Percentiles rank a stretch among this genome's conserved stretches.
These are phyloP conservation scores for Neoascia interrupta DNA, from an alignment of 2,888 invertebrate genomes.

Conservation along the genomic window DNA sequence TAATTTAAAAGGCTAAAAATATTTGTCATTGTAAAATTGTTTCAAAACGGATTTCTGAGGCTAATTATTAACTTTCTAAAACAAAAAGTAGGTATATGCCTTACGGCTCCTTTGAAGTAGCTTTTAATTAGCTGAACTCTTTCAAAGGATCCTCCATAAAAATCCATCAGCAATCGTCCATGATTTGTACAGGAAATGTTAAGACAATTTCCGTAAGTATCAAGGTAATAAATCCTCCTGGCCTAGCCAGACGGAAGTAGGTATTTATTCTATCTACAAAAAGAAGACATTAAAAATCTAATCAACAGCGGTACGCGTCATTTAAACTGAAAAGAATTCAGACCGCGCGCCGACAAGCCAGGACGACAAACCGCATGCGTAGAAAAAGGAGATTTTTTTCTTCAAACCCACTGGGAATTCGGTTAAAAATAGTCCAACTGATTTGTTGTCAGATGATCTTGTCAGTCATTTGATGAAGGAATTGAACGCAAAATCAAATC, in stretches of 20 bases:
- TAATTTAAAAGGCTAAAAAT: no score
- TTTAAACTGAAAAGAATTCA: constrained; percentile 16
- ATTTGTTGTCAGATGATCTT: constrained; percentile 30
- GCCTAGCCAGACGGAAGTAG: constrained; percentile 56
- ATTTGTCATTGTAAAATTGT: no score
- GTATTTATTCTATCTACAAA: constrained; percentile 52
- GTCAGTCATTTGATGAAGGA: constrained; percentile 27
- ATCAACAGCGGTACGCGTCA: constrained; percentile 36
- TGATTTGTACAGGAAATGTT: constrained; percentile 62
- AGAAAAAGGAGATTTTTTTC: constrained; percentile 32
- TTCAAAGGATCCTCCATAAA: no score
- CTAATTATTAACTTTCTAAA: no score
- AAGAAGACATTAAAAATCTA: constrained; percentile 44
- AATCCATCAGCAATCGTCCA: constrained; percentile 45
- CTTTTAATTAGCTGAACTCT: no score
- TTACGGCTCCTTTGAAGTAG: no score
- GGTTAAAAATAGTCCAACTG: constrained; percentile 36
- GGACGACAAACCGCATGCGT: constrained; percentile 26
- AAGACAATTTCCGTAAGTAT: constrained; percentile 45
- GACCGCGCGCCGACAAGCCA: constrained; percentile 57
- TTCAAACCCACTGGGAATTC: constrained; percentile 47
- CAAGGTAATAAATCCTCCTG: constrained; percentile 53
- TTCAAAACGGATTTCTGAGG: no score
- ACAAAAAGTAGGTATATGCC: no score
- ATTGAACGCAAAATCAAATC: constrained; percentile 50